Evolutionary conservation across 2,113 vertebrate genomes (phyloP), one percentile per base, ranked within the genome.

Genomic region (Osmerus mordax): DNA sequence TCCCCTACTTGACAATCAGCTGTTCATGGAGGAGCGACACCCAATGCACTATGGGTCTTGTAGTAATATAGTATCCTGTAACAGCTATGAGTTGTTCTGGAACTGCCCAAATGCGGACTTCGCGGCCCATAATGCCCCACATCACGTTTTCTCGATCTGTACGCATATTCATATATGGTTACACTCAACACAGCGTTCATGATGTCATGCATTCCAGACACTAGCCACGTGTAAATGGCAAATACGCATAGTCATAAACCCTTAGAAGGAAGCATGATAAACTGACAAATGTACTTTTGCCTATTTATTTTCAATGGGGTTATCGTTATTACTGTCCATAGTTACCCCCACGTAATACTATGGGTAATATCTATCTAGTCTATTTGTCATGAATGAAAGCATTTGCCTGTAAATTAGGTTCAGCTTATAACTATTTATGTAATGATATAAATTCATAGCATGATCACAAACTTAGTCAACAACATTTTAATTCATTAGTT

Each of bases 401-500:
- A 47, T 47, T 11, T 47, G 41, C 12, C 41, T 47, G 41, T 47
- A 47, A 47, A 11, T 11, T 47, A 47, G 41, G 41, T 47, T 47
- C 41, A 47, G 41, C 2, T 47, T 47, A 47, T 5, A 47, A 47
- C 41, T 47, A 47, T 47, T 47, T 9, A 11, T 47, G 41, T 47
- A 9, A 47, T 9, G 41, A 47, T 47, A 47, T 2, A 47, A 47
- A 62, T 62, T 15, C 23, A 62, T 8, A 16, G 14, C 25, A 64
- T 18, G 21, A 19, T 55, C 70, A 72, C 72, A 82, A 53, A 70
- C 74, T 86, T 92, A 88, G 85, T 91, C 86, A 93, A 90, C 84
- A 92, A 91, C 89, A 88, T 81, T 92, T 78, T 91, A 92, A 93
- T 93, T 93, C 90, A 89, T 89, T 89, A 90, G 83, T 89, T 88